These are phyloP conservation scores for Schizaphis graminum DNA, from an alignment of 2,888 invertebrate genomes.

Conservation along the genomic window DNA sequence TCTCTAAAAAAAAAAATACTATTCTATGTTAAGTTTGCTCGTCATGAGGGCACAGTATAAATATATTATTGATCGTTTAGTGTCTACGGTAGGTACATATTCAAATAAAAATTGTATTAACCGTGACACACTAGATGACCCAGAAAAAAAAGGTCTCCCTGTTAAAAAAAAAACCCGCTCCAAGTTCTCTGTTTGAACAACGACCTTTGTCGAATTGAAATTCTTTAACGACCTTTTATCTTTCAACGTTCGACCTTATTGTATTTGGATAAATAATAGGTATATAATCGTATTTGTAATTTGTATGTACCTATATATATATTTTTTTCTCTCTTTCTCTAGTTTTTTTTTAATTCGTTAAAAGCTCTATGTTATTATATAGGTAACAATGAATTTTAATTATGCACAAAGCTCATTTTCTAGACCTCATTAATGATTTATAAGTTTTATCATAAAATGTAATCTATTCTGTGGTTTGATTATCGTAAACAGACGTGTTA, in stretches of 20 bases:
- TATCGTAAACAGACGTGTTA: conserved; percentile 31
- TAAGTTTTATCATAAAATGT: background rate
- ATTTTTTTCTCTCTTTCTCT: background rate
- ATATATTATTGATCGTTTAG: conserved; percentile 23
- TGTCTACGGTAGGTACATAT: background rate
- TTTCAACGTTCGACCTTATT: background rate
- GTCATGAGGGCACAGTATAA: background rate
- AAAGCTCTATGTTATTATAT: conserved; percentile 17
- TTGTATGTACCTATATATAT: background rate
- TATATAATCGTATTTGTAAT: background rate
- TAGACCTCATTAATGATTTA: conserved; percentile 36
- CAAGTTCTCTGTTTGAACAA: background rate
- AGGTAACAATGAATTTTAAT: conserved; percentile 30
- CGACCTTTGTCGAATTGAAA: conserved; percentile 42
- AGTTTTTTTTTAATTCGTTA: conserved; percentile 29
- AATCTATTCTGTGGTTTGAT: background rate
- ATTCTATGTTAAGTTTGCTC: background rate
- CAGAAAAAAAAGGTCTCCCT: conserved; percentile 35
- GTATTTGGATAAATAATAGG: background rate
- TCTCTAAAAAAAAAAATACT: background rate
- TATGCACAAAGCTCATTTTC: conserved; percentile 25
- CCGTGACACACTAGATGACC: background rate
- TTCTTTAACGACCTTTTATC: conserved; percentile 49
- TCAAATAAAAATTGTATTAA: conserved; percentile 42
- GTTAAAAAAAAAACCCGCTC: background rate